A percentile compares a stretch with the other conserved stretches of the same genome.
Evolutionary conservation across 2,797 vertebrate genomes (phyloP).

Genomic region (Salmo trutta): DNA sequence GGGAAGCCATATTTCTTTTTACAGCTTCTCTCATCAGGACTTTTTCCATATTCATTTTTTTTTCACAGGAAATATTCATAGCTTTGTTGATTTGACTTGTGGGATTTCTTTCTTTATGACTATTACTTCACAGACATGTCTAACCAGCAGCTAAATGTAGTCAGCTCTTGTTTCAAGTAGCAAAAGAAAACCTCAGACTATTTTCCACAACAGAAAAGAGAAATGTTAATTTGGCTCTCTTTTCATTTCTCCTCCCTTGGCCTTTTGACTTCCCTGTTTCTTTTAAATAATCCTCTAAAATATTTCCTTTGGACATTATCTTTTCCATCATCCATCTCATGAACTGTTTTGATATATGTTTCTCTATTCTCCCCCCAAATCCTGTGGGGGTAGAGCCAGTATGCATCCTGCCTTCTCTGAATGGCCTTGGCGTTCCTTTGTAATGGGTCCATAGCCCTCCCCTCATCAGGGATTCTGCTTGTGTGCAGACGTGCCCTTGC

Average conservation of each 20-base stretch:
- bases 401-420: constrained; percentile 32
- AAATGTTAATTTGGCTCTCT: constrained; percentile 39
- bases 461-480: constrained; percentile 65
- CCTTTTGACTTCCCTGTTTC: constrained; percentile 6
- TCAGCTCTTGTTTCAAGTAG: constrained; percentile 38
- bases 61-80: constrained; percentile 30
- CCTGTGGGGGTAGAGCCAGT: constrained; percentile 6
- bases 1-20: constrained; percentile 9
- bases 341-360: constrained; percentile 29
- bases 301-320: constrained; percentile 36
- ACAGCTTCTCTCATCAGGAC: constrained; percentile 30
- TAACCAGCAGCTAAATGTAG: constrained; percentile 23
- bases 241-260: constrained; percentile 18
- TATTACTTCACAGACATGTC: constrained; percentile 32
- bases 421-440: constrained; percentile 48
- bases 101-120: constrained; percentile 34
- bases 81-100: constrained; percentile 32
- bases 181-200: constrained; percentile 21
- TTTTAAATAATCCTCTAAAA: constrained; percentile 19
- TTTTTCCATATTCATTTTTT: constrained; percentile 27
- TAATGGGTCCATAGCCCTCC: constrained; percentile 34
- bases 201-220: constrained; percentile 28
- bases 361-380: constrained; percentile 20
- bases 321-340: constrained; percentile 11
- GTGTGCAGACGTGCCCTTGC: constrained; percentile 53